phyloP scores from a whole-genome alignment of 2,888 invertebrate species.

The Cartodere bifasciata region DNA sequence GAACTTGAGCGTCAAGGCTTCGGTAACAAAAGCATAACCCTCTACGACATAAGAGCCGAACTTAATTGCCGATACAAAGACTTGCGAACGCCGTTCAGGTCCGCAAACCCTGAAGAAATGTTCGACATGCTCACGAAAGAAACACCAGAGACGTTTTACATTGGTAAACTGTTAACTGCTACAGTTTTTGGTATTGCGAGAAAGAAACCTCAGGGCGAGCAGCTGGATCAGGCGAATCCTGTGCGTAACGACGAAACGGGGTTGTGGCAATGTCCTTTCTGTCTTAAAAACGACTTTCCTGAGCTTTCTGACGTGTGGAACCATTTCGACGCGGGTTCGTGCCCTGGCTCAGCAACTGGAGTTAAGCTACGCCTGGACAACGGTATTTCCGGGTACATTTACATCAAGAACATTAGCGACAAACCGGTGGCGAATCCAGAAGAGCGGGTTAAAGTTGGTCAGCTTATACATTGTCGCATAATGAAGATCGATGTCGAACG shows the following conservation, averaged over 20 bases:
- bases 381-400: conserved; percentile 77
- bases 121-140: conserved; percentile 96
- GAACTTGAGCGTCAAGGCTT: conserved; percentile 79
- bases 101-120: conserved; percentile 73
- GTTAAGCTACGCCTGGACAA: conserved; percentile 85
- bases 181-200: conserved; percentile 67
- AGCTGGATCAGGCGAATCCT: conserved; percentile 91
- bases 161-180: conserved; percentile 74
- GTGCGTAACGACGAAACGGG: conserved; percentile 89
- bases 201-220: conserved; percentile 82
- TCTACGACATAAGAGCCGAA: conserved; percentile 95
- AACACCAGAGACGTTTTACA: conserved; percentile 84
- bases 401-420: conserved; percentile 87
- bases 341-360: conserved; percentile 92
- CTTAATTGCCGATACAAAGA: conserved; percentile 90
- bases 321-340: conserved; percentile 91
- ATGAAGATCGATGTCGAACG: conserved; percentile 93
- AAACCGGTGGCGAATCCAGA: conserved; percentile 87
- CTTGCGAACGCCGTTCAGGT: conserved; percentile 61
- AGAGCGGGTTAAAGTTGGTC: conserved; percentile 75
- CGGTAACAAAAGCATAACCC: conserved; percentile 75
- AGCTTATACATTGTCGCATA: conserved; percentile 77
- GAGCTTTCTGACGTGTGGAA: conserved; percentile 97
- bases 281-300: conserved; percentile 89
- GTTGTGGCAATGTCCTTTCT: conserved; percentile 96